These are phyloP conservation scores for Labeo catla DNA, from an alignment of 2,113 vertebrate species.

Conservation along the genomic window DNA sequence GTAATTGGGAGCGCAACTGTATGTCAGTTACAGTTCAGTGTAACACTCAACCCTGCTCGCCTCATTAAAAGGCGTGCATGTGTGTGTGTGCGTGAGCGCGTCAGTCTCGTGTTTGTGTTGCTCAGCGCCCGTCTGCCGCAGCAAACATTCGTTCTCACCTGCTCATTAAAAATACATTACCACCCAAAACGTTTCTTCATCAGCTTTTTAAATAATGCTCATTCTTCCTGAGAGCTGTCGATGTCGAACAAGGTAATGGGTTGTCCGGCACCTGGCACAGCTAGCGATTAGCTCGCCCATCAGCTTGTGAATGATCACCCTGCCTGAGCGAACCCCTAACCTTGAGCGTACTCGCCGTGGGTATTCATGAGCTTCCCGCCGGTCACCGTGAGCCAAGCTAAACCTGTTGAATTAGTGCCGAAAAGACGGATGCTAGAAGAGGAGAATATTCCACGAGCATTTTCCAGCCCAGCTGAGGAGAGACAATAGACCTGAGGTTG, in stretches of 20 bases:
- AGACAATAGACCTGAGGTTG: conserved; percentile 23
- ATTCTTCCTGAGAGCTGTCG: conserved; percentile 18
- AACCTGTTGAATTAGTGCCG: background rate
- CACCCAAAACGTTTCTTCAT: conserved; percentile 41
- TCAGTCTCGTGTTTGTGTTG: conserved; percentile 11
- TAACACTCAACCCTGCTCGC: conserved; percentile 27
- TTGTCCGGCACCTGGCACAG: conserved; percentile 34
- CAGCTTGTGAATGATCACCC: conserved; percentile 40
- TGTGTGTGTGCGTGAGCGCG: background rate
- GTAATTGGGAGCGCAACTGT: conserved; percentile 26
- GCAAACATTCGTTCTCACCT: conserved; percentile 27
- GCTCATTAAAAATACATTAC: conserved; percentile 51
- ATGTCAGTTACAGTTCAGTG: conserved; percentile 43
- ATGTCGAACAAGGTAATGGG: conserved; percentile 38
- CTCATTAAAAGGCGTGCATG: conserved; percentile 45
- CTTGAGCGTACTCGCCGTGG: background rate
- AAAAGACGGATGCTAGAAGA: background rate
- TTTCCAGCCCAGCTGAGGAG: background rate
- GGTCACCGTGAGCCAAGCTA: background rate
- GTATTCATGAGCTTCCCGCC: background rate
- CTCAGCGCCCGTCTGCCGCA: background rate
- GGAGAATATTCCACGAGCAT: background rate
- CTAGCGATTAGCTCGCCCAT: conserved; percentile 33
- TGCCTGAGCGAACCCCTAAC: conserved; percentile 10
- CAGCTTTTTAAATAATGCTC: conserved; percentile 40